Evolutionary conservation across 2,888 invertebrate species (phyloP), one percentile per base, ranked within the genome.

Genomic region (Troides helena): DNA sequence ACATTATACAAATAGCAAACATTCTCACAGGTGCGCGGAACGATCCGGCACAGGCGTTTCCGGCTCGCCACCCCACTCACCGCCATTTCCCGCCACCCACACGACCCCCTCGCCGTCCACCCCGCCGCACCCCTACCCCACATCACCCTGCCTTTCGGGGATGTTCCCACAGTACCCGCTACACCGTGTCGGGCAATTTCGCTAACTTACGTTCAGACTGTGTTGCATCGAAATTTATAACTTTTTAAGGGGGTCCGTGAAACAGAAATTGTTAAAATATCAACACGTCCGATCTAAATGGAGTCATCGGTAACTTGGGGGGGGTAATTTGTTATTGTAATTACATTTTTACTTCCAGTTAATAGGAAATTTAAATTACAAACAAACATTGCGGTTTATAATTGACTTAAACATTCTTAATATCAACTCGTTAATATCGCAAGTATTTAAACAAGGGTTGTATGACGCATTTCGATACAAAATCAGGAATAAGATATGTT

Each of bases 1-100:
- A 77, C 78, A 77, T 81, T 86, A 86, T 85, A 86, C 80, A 85
- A 88, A 88, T 86, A 82, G 84, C 80, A 76, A 75, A 83, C 84
- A 87, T 90, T 91, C 89, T 85, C 91, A 91, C 90, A 92, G 92
- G 90, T 90, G 90, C 76, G 78, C 75, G 80, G 85, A 85, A 83
- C 85, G 90, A 85, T 86, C 87, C 85, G 84, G 84, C 84, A 85
- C 87, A 86, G 81, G 80, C 83, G 83, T 85, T 91, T 91, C 91
- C 92, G 90, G 90, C 84, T 84, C 77, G 81, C 83, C 85, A 83
- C 88, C 89, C 90, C 86, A 86, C 84, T 86, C 82, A 82, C 84
- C 83, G 79, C 76, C 62, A 50, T 60, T 67, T 67, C 67, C 62
- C 78, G 75, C 80, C 79, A 78, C 81, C 79, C 81, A 43, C 62